A percentile compares a stretch with the other conserved stretches of the same genome.
Conservation (phyloP, 1,140 invertebrate species). For the Plectrocnemia conspersa region DNA sequence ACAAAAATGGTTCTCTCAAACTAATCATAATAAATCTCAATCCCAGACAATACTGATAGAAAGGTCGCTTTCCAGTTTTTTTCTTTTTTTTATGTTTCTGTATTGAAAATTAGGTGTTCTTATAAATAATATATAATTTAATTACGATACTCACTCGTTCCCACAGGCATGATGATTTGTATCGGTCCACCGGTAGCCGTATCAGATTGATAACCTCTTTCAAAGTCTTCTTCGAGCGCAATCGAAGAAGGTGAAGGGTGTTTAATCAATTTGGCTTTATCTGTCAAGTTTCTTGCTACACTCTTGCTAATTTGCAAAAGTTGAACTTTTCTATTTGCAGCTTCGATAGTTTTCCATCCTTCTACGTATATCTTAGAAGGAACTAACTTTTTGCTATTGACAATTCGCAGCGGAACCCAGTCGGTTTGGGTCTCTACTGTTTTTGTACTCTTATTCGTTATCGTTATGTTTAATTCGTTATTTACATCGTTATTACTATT, state of each 20-base stretch:
- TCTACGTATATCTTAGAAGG: slow-evolving; percentile 27
- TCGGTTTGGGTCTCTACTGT: slow-evolving; percentile 33
- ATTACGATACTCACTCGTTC: slow-evolving; percentile 29
- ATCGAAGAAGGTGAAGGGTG: slow-evolving; percentile 31
- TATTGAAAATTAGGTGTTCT: neutral
- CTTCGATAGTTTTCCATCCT: slow-evolving; percentile 15
- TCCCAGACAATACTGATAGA: no score
- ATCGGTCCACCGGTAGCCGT: slow-evolving; percentile 19
- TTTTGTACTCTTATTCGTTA: slow-evolving; percentile 16
- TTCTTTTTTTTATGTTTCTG: no score
- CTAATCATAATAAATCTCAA: no score
- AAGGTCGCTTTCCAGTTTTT: no score
- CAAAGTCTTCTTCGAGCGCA: slow-evolving; percentile 27
- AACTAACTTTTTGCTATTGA: slow-evolving; percentile 25
- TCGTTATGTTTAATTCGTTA: neutral
- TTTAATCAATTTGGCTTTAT: slow-evolving; percentile 22
- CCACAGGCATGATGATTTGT: slow-evolving; percentile 34
- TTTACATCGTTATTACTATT: neutral
- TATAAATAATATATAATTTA: neutral
- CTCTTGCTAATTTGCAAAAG: slow-evolving; percentile 27
- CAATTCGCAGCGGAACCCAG: slow-evolving; percentile 24
- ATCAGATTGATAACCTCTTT: slow-evolving; percentile 35
- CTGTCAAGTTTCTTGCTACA: slow-evolving; percentile 15
- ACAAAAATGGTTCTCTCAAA: no score
- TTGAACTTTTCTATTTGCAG: slow-evolving; percentile 21